A percentile compares a stretch with the other conserved stretches of the same genome.
These are phyloP conservation scores for Gymnopithys bicolor DNA, from an alignment of 2,797 vertebrate species.

Conservation along the genomic window DNA sequence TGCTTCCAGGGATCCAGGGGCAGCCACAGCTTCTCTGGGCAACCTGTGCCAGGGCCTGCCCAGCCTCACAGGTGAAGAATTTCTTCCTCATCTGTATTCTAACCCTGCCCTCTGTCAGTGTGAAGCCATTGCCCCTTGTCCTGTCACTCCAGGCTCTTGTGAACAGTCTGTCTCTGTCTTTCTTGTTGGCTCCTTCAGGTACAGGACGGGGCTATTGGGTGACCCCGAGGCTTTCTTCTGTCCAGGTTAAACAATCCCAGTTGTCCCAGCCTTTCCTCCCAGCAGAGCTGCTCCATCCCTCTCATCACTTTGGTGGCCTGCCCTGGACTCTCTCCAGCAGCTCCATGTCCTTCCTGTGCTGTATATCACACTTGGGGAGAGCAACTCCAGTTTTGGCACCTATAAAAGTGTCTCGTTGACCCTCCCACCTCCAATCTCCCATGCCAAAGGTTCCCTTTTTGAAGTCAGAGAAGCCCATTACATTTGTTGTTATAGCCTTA, in stretches of 20 bases:
- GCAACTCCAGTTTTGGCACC: background rate
- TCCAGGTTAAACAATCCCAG: background rate
- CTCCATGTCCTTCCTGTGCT: background rate
- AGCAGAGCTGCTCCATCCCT: background rate
- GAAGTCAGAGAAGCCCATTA: background rate
- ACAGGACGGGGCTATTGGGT: background rate
- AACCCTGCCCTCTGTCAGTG: background rate
- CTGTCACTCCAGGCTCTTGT: background rate
- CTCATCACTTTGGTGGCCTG: background rate
- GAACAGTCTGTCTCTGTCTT: background rate
- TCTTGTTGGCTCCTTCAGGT: background rate
- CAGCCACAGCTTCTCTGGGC: background rate
- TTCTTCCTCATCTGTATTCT: background rate
- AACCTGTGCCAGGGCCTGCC: background rate
- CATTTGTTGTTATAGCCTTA: background rate
- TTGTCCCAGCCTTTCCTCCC: background rate
- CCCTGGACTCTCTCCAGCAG: background rate
- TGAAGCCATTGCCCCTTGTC: background rate
- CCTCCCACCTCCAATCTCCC: background rate
- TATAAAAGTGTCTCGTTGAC: rapidly evolving
- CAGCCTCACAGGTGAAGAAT: background rate
- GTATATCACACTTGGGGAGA: background rate
- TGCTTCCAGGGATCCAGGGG: background rate
- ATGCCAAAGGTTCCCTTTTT: background rate
- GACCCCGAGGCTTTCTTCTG: background rate